A percentile compares a stretch with the other conserved stretches of the same genome.
Conservation (phyloP, 2,113 vertebrate genomes). For the Pseudonaja textilis region DNA sequence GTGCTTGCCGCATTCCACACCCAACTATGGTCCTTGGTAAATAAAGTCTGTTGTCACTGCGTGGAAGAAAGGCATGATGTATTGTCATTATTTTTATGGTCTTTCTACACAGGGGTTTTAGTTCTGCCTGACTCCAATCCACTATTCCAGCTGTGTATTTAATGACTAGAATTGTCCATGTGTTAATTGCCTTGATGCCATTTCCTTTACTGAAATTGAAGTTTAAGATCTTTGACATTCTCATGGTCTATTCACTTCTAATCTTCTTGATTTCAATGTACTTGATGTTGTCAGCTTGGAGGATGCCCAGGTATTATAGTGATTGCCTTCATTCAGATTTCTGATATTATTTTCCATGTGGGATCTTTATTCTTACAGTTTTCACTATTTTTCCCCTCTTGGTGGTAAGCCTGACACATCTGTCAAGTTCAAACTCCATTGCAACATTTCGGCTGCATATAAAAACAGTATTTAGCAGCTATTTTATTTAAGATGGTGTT, state of each 20-base stretch:
- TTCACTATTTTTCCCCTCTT: not conserved
- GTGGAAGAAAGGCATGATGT: not conserved
- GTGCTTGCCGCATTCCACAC: not conserved
- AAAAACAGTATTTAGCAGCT: not conserved
- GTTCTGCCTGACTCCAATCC: not conserved
- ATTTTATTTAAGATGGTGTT: not conserved
- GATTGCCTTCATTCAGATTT: not conserved
- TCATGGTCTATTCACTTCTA: not conserved
- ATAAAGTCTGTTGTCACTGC: not conserved
- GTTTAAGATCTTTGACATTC: not conserved
- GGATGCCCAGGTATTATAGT: not conserved
- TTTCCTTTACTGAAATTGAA: not conserved
- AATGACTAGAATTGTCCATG: not conserved
- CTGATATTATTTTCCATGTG: not conserved
- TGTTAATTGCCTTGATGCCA: not conserved
- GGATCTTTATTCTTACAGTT: not conserved
- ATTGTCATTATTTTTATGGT: not conserved
- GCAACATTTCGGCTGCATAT: not conserved
- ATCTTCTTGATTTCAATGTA: not conserved
- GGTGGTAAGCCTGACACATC: not conserved
- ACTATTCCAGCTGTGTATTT: not conserved
- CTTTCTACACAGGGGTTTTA: not conserved
- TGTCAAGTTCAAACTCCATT: not conserved
- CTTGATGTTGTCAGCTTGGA: not conserved
- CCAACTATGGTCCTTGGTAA: not conserved